Evolutionary conservation across 2,113 vertebrate genomes (phyloP).

Genomic region (Eurypyga helias): DNA sequence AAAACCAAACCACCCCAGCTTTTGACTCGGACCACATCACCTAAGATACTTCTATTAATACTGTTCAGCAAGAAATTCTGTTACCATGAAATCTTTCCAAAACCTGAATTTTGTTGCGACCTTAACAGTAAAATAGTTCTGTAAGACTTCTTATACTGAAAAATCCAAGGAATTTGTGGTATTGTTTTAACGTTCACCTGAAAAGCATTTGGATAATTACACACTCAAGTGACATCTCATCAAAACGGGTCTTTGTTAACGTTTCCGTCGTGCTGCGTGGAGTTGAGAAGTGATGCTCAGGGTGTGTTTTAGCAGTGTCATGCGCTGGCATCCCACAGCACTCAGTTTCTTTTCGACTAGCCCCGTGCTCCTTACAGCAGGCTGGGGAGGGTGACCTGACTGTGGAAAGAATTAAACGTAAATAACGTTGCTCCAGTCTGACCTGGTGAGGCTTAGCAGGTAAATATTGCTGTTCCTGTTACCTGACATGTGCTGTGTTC

Average conservation of each 20-base stretch:
- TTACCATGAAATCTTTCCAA: background rate
- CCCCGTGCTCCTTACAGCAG: rapidly evolving
- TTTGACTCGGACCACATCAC: background rate
- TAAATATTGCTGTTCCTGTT: background rate
- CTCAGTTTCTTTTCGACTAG: background rate
- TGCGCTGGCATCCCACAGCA: background rate
- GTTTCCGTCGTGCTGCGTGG: rapidly evolving
- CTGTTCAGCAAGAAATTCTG: background rate
- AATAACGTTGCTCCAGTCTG: background rate
- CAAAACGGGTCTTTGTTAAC: background rate
- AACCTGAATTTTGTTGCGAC: background rate
- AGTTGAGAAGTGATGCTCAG: rapidly evolving
- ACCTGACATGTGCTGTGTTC: background rate
- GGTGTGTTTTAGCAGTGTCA: background rate
- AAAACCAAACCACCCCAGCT: background rate
- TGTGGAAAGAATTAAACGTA: background rate
- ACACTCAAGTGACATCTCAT: background rate
- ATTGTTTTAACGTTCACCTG: background rate
- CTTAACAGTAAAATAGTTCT: background rate
- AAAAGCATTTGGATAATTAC: background rate
- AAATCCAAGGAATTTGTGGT: background rate
- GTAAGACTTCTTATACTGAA: background rate
- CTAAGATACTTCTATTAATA: background rate
- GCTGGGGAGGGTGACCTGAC: background rate
- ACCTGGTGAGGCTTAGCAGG: background rate